These are phyloP conservation scores for Chionoecetes opilio DNA, from an alignment of 1,140 invertebrate genomes.

Conservation along the genomic window DNA sequence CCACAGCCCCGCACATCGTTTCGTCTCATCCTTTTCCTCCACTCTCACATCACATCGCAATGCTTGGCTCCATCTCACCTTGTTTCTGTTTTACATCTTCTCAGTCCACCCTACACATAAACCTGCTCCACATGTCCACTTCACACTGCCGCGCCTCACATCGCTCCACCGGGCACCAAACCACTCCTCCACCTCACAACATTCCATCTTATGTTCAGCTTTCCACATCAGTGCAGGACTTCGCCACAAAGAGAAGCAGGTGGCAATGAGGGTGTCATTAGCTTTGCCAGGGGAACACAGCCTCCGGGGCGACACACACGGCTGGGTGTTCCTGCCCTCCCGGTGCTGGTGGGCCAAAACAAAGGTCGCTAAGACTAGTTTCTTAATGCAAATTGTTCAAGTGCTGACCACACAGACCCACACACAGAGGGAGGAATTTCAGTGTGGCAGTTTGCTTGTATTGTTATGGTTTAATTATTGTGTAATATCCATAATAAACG, in stretches of 20 bases:
- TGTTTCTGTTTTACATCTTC: neutral
- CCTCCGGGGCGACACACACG: too few relatives aligned
- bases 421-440: slow-evolving; percentile 64
- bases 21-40: too few relatives aligned
- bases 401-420: slow-evolving; percentile 55
- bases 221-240: too few relatives aligned
- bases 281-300: too few relatives aligned
- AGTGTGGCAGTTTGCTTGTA: slow-evolving; percentile 64
- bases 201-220: too few relatives aligned
- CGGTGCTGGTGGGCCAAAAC: slow-evolving; percentile 40
- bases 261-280: too few relatives aligned
- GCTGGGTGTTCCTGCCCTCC: too few relatives aligned
- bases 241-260: too few relatives aligned
- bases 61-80: neutral
- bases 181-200: too few relatives aligned
- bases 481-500: slow-evolving; percentile 73
- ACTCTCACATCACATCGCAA: neutral
- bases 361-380: slow-evolving; percentile 41
- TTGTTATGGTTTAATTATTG: slow-evolving; percentile 57
- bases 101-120: neutral
- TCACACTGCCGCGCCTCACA: neutral
- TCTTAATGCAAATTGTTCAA: slow-evolving; percentile 61
- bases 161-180: too few relatives aligned
- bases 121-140: neutral
- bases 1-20: too few relatives aligned